Percentiles rank a stretch among this genome's conserved stretches.
phyloP scores from a whole-genome alignment of 2,113 vertebrate genomes.

The Chrysochloris asiatica region DNA sequence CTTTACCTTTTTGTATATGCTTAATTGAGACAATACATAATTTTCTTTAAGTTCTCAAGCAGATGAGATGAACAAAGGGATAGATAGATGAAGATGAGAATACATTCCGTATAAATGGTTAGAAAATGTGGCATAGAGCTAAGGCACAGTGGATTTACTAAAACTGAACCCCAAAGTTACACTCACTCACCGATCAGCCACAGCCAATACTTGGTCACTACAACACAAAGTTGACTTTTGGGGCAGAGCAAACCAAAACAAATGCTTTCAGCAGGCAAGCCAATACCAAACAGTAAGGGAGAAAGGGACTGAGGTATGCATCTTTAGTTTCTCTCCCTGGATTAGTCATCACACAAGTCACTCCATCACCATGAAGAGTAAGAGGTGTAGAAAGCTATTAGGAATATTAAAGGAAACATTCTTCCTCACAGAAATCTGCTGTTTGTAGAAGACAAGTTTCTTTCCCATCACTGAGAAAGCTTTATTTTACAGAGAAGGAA shows the following conservation, averaged over 20 bases:
- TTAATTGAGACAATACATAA: neutral
- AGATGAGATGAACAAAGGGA: constrained; percentile 14
- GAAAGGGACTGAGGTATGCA: neutral
- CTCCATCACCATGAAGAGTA: neutral
- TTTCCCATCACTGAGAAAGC: neutral
- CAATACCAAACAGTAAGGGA: neutral
- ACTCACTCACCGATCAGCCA: neutral
- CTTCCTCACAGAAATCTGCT: neutral
- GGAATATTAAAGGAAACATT: neutral
- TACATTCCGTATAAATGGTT: neutral
- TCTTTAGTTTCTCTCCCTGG: neutral
- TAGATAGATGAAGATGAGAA: neutral
- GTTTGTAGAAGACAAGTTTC: neutral
- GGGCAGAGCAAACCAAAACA: neutral
- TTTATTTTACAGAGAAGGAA: neutral
- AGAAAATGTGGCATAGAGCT: neutral
- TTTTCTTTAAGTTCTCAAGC: constrained; percentile 1
- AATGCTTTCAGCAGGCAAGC: neutral
- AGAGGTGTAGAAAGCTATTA: neutral
- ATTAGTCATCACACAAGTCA: neutral
- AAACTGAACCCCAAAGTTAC: neutral
- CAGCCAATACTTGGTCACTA: neutral
- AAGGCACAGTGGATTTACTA: neutral
- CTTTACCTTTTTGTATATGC: neutral
- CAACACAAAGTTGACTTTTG: neutral